These are phyloP conservation scores for Steromphala cineraria DNA, from an alignment of 2,888 invertebrate species.

Conservation along the genomic window DNA sequence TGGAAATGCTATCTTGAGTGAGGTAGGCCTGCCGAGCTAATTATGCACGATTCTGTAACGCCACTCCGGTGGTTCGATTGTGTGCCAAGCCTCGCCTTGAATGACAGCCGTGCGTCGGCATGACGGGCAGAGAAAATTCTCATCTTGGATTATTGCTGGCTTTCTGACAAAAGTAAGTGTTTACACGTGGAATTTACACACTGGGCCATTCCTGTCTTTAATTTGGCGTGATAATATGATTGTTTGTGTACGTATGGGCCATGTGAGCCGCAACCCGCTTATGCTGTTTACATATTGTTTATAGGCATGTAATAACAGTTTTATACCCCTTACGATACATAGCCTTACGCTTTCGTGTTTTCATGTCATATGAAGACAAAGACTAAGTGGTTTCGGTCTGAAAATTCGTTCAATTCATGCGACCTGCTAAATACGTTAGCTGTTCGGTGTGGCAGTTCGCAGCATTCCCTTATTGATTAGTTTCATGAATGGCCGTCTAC, in stretches of 20 bases:
- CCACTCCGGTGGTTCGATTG: constrained; percentile 3
- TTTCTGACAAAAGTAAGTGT: background rate
- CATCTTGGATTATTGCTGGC: background rate
- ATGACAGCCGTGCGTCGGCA: background rate
- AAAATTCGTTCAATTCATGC: background rate
- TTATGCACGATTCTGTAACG: background rate
- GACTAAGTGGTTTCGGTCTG: background rate
- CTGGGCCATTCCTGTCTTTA: too few relatives aligned
- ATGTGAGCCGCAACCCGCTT: background rate
- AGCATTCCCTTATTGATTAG: background rate
- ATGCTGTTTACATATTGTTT: background rate
- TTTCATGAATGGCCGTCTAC: constrained; percentile 9
- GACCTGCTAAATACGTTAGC: background rate
- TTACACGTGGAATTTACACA: background rate
- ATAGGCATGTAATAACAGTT: background rate
- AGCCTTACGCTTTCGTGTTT: background rate
- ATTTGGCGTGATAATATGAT: too few relatives aligned
- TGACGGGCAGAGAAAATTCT: background rate
- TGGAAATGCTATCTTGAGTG: background rate
- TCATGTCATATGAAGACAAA: background rate
- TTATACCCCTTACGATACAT: background rate
- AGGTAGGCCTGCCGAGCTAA: background rate
- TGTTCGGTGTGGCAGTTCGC: background rate
- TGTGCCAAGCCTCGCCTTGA: background rate
- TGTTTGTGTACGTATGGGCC: background rate